Base-by-base conservation (phyloP, 2,888 invertebrate species). In the Drosophila aldrichi region DNA sequence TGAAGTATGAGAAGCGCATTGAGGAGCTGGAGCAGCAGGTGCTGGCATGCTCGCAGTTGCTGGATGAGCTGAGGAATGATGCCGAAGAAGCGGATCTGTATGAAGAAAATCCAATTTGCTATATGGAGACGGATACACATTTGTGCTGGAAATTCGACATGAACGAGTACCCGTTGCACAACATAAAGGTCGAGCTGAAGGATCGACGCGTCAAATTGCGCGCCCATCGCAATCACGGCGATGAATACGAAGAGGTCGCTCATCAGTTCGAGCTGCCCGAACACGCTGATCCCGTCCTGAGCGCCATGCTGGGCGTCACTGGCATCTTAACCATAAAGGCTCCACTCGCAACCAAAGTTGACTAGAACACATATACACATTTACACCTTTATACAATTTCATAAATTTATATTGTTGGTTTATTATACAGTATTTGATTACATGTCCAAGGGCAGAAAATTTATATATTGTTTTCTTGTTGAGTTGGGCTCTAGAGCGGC, bases 21-120 rank as follows among this genome's bases (percentile, higher is more conserved):
- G 22, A 40, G 5, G 20, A 72, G 41, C 54, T 78, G 32, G 79
- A 78, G 18, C 10, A 18, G 7, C 66, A 78, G 12, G 63, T 78
- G 12, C 18, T 57, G 4, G 54, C 60, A 9, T 69, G 59, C 34
- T 52, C 58, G 3, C 46, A 14, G 0, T 16, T 20, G 9, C 18
- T 61, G 12, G 29, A 10, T 0, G 12, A 16, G n/a, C 1, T 36
- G 12, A 25, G 14, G 7, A n/a, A 41, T n/a, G 18, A 32, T 29
- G 7, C 8, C 29, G 29, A 1, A 7, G 29, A 7, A 7, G 8
- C 0, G 29, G 29, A 29, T 7, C 29, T 2, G 4, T 0, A n/a
- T 22, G 16, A 34, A 0, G 16, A 44, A 5, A 14, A 44, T 4
- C 7, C 41, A 3, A 32, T 36, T 2, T 40, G 48, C 1, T 67